Evolutionary conservation across 2,113 vertebrate genomes (phyloP).

Genomic region (Colistium nudipinnis): DNA sequence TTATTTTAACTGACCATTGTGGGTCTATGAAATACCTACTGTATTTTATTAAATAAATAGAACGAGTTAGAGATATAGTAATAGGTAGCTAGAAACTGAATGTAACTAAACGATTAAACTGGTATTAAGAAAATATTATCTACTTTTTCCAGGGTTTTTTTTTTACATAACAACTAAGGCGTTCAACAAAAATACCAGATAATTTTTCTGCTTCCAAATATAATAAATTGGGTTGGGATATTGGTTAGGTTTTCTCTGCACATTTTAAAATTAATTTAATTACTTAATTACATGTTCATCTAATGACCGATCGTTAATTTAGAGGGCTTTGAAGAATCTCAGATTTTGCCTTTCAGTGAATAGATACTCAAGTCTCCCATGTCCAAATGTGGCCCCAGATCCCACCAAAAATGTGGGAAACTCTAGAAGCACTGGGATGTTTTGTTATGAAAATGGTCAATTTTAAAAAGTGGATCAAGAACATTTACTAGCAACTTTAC

Average conservation of each 20-base stretch:
- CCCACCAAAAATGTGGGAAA: background rate
- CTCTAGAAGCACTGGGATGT: background rate
- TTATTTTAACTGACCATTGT: no score
- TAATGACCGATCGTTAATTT: background rate
- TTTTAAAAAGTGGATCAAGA: background rate
- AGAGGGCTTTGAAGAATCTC: slow-evolving; percentile 3
- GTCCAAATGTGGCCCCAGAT: background rate
- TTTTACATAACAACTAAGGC: background rate
- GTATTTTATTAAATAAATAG: no score
- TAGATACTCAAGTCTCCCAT: slow-evolving; percentile 2
- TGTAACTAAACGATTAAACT: background rate
- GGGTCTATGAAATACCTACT: no score
- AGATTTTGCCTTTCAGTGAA: slow-evolving; percentile 8
- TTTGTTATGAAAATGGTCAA: slow-evolving; percentile 16
- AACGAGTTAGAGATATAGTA: no score
- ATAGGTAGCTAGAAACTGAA: background rate
- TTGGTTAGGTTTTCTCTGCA: slow-evolving; percentile 3
- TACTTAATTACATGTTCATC: background rate
- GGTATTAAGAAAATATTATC: background rate
- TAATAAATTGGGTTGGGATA: background rate
- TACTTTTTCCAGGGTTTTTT: no score
- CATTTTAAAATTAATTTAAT: background rate
- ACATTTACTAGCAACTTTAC: background rate
- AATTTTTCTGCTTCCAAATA: slow-evolving; percentile 4
- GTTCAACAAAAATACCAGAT: background rate